Evolutionary conservation across 2,888 invertebrate genomes (phyloP), one percentile per base, ranked within the genome.

Genomic region (Oscheius sp.): DNA sequence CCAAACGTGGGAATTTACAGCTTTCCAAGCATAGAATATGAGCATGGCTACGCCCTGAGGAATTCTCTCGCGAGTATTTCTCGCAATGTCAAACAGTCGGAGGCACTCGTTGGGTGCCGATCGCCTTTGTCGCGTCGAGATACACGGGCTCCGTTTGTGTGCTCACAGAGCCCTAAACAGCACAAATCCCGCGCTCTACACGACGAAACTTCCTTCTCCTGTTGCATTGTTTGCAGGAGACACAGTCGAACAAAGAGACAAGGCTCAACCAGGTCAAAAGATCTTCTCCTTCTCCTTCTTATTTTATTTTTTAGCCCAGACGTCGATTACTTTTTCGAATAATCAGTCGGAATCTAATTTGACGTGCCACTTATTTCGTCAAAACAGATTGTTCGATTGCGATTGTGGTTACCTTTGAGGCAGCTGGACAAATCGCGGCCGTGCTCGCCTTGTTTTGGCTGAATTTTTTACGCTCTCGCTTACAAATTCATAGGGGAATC

Each of bases 41-140:
- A 9, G 35, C 49, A 5, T 13, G 9, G 5, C 35, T 35, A 9
- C 35, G 35, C 35, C 35, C 35, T 35, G 5, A 35, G 35, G 35
- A 35, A 35, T 35, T 35, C 35, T 25, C 55, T 23, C 55, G 21
- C 55, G 18, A 18, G 23, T 21, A 25, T 25, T 25, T 55, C 55
- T 55, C 55, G 49, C 49, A 13, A 7, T 5, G 49, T 49, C 55
- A 55, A 55, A 55, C 25, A 55, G 55, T 55, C 55, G n/a, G n/a
- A 18, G 49, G 49, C 49, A 49, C 49, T 49, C 49, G 49, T 21
- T 23, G 18, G 25, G 55, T 55, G 55, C 55, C 55, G 61, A 61
- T 61, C 43, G 43, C 61, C 43, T 61, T 61, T 61, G 61, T 61
- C 61, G 61, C 41, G 59, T 43, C 61, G 61, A 61, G 61, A 61